A percentile compares a stretch with the other conserved stretches of the same genome.
Conservation (phyloP, 2,113 vertebrate species). For the Phaethornis superciliosus region DNA sequence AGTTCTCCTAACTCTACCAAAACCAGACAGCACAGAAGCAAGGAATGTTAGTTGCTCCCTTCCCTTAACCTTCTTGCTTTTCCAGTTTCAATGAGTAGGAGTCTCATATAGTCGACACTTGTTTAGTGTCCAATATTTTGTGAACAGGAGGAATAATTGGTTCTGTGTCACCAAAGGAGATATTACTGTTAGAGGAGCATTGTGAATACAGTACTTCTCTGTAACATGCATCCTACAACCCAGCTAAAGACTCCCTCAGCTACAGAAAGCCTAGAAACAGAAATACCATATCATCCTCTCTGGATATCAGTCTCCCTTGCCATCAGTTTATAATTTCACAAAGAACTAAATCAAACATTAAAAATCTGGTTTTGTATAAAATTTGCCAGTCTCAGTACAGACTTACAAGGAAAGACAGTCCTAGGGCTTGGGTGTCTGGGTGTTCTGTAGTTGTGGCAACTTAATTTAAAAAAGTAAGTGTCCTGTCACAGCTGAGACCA, state of each 20-base stretch:
- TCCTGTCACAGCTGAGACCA: not conserved
- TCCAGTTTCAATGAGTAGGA: not conserved
- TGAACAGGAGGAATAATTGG: not conserved
- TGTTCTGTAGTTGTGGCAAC: not conserved
- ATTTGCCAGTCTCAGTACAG: not conserved
- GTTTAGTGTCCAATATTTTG: not conserved
- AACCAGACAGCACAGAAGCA: not conserved
- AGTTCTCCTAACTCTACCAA: not conserved
- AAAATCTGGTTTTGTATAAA: not conserved
- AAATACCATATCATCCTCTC: not conserved
- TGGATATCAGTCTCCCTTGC: rapidly evolving
- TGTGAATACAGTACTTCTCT: not conserved
- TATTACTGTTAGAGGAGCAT: not conserved
- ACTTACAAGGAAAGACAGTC: not conserved
- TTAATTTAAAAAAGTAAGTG: not conserved
- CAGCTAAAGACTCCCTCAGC: not conserved
- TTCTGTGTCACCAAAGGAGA: not conserved
- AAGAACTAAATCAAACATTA: not conserved
- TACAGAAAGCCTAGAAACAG: not conserved
- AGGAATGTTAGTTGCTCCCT: not conserved
- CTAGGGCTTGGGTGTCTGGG: not conserved
- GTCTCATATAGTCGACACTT: not conserved
- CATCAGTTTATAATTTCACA: not conserved
- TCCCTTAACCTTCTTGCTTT: not conserved
- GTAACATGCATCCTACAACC: not conserved